Percentiles rank a stretch among this genome's conserved stretches.
phyloP scores from a whole-genome alignment of 2,113 vertebrate genomes.

The Apus apus region DNA sequence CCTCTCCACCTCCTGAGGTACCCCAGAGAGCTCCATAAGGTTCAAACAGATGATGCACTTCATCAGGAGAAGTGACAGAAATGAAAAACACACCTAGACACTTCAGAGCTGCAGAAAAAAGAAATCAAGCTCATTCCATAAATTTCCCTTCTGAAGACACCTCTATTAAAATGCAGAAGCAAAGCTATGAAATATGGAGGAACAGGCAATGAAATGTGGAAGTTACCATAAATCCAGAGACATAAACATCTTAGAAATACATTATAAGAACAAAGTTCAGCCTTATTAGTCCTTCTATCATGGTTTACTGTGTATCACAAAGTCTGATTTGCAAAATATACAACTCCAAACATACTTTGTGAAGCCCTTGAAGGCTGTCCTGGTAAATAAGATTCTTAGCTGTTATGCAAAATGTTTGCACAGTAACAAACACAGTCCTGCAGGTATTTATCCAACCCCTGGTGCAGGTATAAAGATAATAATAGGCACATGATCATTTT shows the following conservation, averaged over 20 bases:
- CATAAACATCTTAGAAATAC: conserved; percentile 26
- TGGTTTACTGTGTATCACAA: background rate
- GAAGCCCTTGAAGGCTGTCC: background rate
- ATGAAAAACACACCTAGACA: conserved; percentile 3
- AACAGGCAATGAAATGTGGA: conserved; percentile 42
- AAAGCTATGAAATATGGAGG: conserved; percentile 26
- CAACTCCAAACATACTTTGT: background rate
- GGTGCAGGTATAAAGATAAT: background rate
- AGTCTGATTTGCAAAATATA: background rate
- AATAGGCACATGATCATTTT: background rate
- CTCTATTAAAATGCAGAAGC: conserved; percentile 32
- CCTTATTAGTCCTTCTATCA: background rate
- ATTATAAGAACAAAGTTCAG: background rate
- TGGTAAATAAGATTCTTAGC: background rate
- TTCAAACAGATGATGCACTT: background rate
- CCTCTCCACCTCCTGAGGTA: background rate
- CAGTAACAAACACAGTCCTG: background rate
- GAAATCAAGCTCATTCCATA: conserved; percentile 34
- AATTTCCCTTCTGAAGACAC: conserved; percentile 44
- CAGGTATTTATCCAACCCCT: background rate
- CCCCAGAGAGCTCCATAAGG: background rate
- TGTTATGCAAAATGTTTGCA: background rate
- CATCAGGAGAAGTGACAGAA: conserved; percentile 25
- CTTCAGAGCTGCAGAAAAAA: conserved; percentile 8
- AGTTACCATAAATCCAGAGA: background rate